phyloP scores from a whole-genome alignment of 2,888 invertebrate genomes.

The Tetramorium bicarinatum region DNA sequence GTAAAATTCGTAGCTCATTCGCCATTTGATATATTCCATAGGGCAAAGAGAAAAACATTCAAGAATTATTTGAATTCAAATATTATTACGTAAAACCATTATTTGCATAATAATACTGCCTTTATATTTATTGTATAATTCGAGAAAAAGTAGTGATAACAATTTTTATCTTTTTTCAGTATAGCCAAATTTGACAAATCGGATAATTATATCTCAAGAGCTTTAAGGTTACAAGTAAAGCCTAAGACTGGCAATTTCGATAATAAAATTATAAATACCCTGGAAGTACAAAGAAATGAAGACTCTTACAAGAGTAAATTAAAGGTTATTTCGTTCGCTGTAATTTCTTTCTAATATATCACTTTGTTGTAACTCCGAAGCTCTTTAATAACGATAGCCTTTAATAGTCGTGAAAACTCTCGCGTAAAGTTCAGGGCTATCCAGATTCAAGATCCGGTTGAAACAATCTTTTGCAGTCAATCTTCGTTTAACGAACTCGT shows the following conservation, averaged over 20 bases:
- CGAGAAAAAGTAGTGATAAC: neutral
- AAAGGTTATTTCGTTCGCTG: constrained; percentile 30
- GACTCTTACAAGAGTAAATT: constrained; percentile 23
- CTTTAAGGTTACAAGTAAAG: constrained; percentile 11
- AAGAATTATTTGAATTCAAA: constrained; percentile 23
- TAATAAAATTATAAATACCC: neutral
- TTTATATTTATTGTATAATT: neutral
- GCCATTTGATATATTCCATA: constrained; percentile 10
- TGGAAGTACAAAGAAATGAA: constrained; percentile 6
- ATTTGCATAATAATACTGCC: neutral
- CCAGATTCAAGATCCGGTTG: neutral
- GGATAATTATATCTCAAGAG: constrained; percentile 14
- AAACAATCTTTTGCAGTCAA: neutral
- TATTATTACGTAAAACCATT: constrained; percentile 11
- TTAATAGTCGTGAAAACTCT: neutral
- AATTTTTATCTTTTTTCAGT: constrained; percentile 10
- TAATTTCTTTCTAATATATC: constrained; percentile 22
- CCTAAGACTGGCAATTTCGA: neutral
- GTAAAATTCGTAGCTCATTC: constrained; percentile 36
- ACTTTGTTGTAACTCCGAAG: neutral
- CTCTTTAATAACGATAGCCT: neutral
- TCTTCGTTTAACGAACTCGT: neutral
- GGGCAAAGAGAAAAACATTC: neutral
- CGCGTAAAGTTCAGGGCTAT: neutral
- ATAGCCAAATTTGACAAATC: constrained; percentile 1